Conservation (phyloP, 2,113 vertebrate genomes). For the Daboia siamensis region DNA sequence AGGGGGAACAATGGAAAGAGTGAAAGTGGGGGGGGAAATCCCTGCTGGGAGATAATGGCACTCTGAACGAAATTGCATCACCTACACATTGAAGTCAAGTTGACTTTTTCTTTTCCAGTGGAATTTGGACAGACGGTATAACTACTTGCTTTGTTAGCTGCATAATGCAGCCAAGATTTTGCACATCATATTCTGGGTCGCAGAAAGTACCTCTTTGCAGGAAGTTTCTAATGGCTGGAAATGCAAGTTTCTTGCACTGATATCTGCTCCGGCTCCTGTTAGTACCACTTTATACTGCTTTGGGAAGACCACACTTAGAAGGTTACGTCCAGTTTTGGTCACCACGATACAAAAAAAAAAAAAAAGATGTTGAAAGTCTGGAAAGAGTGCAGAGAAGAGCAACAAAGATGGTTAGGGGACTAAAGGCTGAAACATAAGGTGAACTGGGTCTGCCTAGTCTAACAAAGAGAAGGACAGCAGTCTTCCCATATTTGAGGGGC, state of each 20-base stretch:
- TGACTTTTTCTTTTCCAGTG: neutral
- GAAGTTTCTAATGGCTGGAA: neutral
- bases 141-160: neutral
- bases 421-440: neutral
- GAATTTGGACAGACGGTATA: neutral
- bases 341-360: neutral
- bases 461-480: neutral
- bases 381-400: neutral
- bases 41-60: neutral
- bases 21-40: neutral
- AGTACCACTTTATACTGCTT: neutral
- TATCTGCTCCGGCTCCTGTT: neutral
- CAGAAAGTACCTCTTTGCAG: neutral
- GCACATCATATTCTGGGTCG: neutral
- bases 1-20: neutral
- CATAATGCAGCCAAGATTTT: neutral
- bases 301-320: neutral
- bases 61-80: neutral
- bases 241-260: neutral
- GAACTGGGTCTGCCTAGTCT: neutral
- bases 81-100: neutral
- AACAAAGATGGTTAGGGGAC: neutral
- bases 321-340: neutral
- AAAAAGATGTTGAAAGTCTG: neutral
- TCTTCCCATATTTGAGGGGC: neutral